phyloP scores from a whole-genome alignment of 2,888 invertebrate species.

The Drosophila leonis region DNA sequence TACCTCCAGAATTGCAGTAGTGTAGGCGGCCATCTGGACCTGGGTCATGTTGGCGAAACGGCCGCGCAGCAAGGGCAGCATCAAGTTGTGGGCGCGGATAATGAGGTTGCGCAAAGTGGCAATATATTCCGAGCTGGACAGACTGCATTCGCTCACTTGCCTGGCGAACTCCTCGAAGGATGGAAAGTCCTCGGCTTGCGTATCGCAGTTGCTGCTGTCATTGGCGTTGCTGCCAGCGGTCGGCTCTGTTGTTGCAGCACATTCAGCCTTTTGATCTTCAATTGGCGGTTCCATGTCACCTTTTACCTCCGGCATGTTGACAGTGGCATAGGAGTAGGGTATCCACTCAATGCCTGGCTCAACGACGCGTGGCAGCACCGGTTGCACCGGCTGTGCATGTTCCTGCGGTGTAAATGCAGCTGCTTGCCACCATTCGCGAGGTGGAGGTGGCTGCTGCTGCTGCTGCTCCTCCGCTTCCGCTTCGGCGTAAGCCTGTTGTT shows the following conservation, averaged over 20 bases:
- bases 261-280: neutral
- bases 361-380: neutral
- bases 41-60: conserved; percentile 52
- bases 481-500: neutral
- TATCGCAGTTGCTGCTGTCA: neutral
- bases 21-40: conserved; percentile 60
- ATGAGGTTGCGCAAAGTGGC: conserved; percentile 57
- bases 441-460: neutral
- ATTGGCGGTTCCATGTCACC: fast-evolving
- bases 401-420: conserved; percentile 23
- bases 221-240: too few relatives aligned
- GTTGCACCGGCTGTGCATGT: neutral
- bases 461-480: neutral
- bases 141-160: conserved; percentile 34
- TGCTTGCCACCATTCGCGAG: conserved; percentile 39
- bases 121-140: conserved; percentile 55
- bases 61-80: conserved; percentile 56
- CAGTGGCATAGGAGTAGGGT: conserved; percentile 36
- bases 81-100: conserved; percentile 60
- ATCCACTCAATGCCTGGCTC: conserved; percentile 5
- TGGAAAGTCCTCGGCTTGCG: conserved; percentile 3
- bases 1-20: conserved; percentile 47
- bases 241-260: neutral
- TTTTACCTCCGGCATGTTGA: neutral
- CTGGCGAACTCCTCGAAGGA: conserved; percentile 49